Evolutionary conservation across 2,113 vertebrate genomes (phyloP).

Genomic region (human (Homo sapiens)): DNA sequence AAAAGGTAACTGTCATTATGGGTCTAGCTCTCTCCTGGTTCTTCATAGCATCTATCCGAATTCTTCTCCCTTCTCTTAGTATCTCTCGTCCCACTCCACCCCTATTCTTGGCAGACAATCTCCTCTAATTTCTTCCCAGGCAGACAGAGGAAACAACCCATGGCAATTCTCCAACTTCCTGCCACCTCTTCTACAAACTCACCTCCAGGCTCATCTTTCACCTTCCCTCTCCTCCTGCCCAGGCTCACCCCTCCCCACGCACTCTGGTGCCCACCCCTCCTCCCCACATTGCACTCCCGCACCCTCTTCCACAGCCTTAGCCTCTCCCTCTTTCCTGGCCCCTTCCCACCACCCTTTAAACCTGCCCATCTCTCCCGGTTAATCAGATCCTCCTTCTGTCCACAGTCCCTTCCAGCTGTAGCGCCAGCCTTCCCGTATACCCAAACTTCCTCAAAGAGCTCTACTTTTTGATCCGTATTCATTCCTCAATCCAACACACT

Average conservation of each 20-base stretch:
- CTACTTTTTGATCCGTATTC: background rate
- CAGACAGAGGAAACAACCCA: background rate
- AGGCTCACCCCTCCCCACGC: background rate
- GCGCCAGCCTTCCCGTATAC: background rate
- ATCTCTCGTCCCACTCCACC: background rate
- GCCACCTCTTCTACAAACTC: background rate
- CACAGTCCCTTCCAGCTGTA: fast-evolving
- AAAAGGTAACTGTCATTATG: background rate
- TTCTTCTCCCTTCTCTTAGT: background rate
- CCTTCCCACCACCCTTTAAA: background rate
- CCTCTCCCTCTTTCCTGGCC: background rate
- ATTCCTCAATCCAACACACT: background rate
- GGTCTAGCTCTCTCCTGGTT: background rate
- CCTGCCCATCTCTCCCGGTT: background rate
- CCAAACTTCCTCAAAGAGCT: background rate
- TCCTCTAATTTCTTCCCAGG: background rate
- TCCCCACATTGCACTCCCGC: too few species aligned
- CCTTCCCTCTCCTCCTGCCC: background rate
- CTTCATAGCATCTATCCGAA: background rate
- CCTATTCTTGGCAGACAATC: background rate
- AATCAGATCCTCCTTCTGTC: background rate
- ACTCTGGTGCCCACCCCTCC: background rate
- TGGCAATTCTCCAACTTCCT: background rate
- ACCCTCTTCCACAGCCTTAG: background rate
- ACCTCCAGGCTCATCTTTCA: background rate